Evolutionary conservation across 1,140 invertebrate species (phyloP), one percentile per base, ranked within the genome.

Genomic region (Drosophila neocordata): DNA sequence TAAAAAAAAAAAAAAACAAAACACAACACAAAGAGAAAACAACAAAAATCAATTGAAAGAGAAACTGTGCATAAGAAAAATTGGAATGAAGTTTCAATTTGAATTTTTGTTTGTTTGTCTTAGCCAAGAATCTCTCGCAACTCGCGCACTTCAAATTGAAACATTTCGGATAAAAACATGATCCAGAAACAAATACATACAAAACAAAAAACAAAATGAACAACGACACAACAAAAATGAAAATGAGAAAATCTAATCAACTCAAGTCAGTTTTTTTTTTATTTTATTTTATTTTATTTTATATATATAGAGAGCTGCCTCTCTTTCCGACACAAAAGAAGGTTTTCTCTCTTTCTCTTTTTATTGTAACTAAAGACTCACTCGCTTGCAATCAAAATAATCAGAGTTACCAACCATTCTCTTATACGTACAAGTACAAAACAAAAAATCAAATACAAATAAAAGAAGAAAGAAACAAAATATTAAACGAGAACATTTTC

Each of bases 401-500:
- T 48, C 69, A 65, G 62, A 74, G 27, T 52, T 57, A 48, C 59
- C 70, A 66, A 41, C 58, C 57, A 74, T 74, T 66, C 65, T 59
- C 53, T 41, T 35, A 77, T 65, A 76, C 51, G 55, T 65, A 73
- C 57, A 64, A 76, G 58, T 76, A 69, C 60, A 76, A 62, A 74
- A 74, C 59, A 63, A 71, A 59, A 75, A 74, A 67, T 56, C 63
- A 67, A 74, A 74, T 62, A 69, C 52, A 5, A 13, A 35, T 37
- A 27, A 55, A 51, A 63, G 52, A 56, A n/a, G n/a, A 74, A 74
- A 57, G 62, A 68, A 55, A 66, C 63, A 55, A 62, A 55, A 41
- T 15, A 18, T 71, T 62, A 22, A 48, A 48, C 15, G 15, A 20
- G 15, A 48, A 20, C 15, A 48, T 48, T 48, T 48, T 48, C 41